Evolutionary conservation across 2,113 vertebrate genomes (phyloP).

Genomic region (Sylvilagus bachmani): DNA sequence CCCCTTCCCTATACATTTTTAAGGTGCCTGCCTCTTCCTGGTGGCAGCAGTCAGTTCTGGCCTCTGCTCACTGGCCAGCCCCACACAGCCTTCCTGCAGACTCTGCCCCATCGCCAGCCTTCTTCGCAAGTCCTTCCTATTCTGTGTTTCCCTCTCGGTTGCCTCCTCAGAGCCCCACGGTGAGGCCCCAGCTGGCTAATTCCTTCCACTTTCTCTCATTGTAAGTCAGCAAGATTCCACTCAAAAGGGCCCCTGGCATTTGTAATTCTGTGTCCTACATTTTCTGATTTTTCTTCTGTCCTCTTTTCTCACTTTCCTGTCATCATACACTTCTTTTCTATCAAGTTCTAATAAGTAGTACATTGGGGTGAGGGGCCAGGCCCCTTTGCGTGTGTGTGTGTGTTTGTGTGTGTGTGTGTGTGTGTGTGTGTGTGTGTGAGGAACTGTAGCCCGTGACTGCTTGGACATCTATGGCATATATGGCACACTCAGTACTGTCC

Average conservation of each 20-base stretch:
- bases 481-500: not conserved
- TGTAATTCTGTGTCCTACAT: not conserved
- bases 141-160: not conserved
- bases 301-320: not conserved
- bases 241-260: not conserved
- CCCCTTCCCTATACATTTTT: not conserved
- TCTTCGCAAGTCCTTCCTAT: not conserved
- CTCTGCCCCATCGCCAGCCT: not conserved
- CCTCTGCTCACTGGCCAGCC: not conserved
- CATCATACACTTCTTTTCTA: not conserved
- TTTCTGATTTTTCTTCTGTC: not conserved
- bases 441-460: not conserved
- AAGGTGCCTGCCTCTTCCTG: too few relatives aligned
- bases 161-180: not conserved
- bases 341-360: not conserved
- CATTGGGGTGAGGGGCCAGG: not conserved
- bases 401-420: not conserved
- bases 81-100: fast-evolving
- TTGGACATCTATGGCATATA: too few relatives aligned
- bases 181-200: not conserved
- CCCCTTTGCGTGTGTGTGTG: not conserved
- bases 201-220: not conserved
- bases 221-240: not conserved
- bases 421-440: not conserved
- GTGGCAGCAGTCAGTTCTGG: not conserved